Base-by-base conservation (phyloP, 2,113 vertebrate genomes). In the Xiphophorus hellerii region DNA sequence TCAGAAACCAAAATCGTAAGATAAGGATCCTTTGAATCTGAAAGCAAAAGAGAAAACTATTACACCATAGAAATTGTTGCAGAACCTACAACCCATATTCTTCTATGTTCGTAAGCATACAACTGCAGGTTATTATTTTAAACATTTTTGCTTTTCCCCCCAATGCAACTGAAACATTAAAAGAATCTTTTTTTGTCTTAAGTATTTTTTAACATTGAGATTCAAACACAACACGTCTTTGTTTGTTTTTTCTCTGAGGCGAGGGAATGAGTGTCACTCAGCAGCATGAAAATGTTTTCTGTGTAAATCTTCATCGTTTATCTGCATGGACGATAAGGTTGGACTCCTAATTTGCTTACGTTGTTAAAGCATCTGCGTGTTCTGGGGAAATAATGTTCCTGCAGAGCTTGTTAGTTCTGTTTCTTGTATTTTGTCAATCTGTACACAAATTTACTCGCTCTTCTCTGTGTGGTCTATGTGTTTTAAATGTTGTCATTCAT, bases 341-440 rank as follows among this genome's bases (percentile, higher is more conserved):
- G 13, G 73, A 74, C 74, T 84, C 78, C 75, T 89, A 79, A 88
- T 84, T 88, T 84, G 82, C 78, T 66, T 51, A 74, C 74, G 77
- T 78, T 82, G 78, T 78, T 83, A 78, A 70, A 51, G 68, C 5
- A 51, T 62, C 73, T 70, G 77, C 77, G 72, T 31, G 67, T 68
- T 80, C 68, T 71, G 58, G 74, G 72, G 79, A 84, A 84, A 79
- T 81, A 84, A 87, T 84, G 85, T 75, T 74, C 69, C 73, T 61
- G 54, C 73, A 69, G 17, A 73, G 78, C 75, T 82, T 82, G 85
- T 89, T 89, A 83, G 82, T 70, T 83, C 51, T 11, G 66, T 74
- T 81, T 77, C 65, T 69, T 10, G 5, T 33, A 13, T 69, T 73
- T 72, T 71, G 30, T 62, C 73, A 77, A 67, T 71, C 66, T 83